Evolutionary conservation across 2,888 invertebrate species (phyloP).

Genomic region (Drosophila suboccidentalis): DNA sequence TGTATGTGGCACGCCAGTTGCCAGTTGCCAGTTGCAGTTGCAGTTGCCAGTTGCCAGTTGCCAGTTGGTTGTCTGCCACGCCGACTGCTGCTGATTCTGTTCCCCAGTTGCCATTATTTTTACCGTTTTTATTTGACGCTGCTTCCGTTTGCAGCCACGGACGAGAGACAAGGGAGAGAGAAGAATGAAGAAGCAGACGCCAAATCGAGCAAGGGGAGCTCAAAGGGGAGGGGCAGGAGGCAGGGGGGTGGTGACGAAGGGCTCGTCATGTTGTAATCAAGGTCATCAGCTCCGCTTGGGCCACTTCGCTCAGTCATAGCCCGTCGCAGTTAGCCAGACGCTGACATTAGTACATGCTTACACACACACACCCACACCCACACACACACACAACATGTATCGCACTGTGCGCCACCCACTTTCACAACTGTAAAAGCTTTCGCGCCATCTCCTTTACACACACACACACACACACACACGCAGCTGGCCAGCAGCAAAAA

Average conservation of each 20-base stretch:
- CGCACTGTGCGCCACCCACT: slow-evolving; percentile 13
- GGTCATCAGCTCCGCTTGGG: slow-evolving; percentile 73
- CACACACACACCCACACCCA: slow-evolving; percentile 24
- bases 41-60: slow-evolving; percentile 54
- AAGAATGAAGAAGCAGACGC: slow-evolving; percentile 1
- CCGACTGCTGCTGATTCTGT: slow-evolving; percentile 33
- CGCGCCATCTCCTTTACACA: slow-evolving; percentile 67
- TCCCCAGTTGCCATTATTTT: slow-evolving; percentile 69
- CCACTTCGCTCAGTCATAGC: slow-evolving; percentile 60
- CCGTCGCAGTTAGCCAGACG: slow-evolving; percentile 74
- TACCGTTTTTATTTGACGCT: slow-evolving; percentile 72
- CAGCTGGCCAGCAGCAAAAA: slow-evolving; percentile 69
- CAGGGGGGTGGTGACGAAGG: slow-evolving; percentile 5
- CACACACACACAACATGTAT: slow-evolving; percentile 17
- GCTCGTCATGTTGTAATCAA: slow-evolving; percentile 74
- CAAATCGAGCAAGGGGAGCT: not conserved
- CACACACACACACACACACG: slow-evolving; percentile 32
- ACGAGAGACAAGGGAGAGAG: not conserved
- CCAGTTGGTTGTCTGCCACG: slow-evolving; percentile 42
- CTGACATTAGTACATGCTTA: slow-evolving; percentile 66
- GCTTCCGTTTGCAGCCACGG: slow-evolving; percentile 44
- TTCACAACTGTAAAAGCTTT: slow-evolving; percentile 52
- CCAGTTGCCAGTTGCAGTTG: slow-evolving; percentile 56
- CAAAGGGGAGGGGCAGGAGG: not conserved
- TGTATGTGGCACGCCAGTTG: slow-evolving; percentile 51